Evolutionary conservation across 1,140 invertebrate species (phyloP), one percentile per base, ranked within the genome.

Genomic region (Berghia stephanieae): DNA sequence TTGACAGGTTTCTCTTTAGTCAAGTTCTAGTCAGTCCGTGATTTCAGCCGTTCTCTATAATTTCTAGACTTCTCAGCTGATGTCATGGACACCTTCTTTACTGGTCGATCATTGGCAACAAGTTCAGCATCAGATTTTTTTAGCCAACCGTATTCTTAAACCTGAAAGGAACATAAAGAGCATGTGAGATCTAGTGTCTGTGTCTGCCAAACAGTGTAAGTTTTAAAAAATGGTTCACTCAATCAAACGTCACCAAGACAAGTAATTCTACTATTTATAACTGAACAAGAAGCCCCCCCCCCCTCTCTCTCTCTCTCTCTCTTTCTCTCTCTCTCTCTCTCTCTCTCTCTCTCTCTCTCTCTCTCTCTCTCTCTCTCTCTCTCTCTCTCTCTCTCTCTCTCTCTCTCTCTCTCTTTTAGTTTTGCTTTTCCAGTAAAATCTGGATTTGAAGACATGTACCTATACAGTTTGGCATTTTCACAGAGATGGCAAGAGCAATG

Each of bases 131-230:
- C n/a, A n/a, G n/a, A n/a, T n/a, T n/a, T n/a, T n/a, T 27, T 8
- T 60, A 60, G 8, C 24, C 6, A 8, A 60, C 24, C 10, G 16
- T 27, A 60, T 8, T 27, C 18, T 80, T 72, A 31, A 79, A 40
- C 40, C 88, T 69, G 4, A 85, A 78, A 13, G 82, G 69, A 49
- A 86, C 84, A 55, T 83, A 79, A 1, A 89, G 75, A 80, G 60
- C 6, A 85, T 46, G 2, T 81, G 84, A 27, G 46, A 79, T 67
- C 83, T 84, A 79, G 81, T 83, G 3, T 60, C 81, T 24, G 70
- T 85, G 34, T 44, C 81, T 36, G 78, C 73, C 0, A 83, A 69
- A 55, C 83, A 84, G 1, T 89, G 90, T 16, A 90, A 90, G 21
- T 87, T 87, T 78, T 89, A 88, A 24, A n/a, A 18, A 70, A 46